Conservation (phyloP, 2,797 vertebrate species). For the Scolopax bukidnonensis region DNA sequence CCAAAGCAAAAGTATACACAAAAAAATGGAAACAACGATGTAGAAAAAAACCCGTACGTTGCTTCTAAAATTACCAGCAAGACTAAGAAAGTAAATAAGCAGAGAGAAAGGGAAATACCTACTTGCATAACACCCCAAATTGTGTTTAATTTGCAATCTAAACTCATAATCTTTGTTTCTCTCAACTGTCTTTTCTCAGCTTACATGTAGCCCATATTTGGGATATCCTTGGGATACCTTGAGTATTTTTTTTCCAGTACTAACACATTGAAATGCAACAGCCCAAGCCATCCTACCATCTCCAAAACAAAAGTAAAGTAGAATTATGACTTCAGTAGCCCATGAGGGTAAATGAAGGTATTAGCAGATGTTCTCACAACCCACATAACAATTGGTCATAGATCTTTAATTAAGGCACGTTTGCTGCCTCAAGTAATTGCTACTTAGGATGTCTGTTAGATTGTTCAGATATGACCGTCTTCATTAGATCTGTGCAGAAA, state of each 20-base stretch:
- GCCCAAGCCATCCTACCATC: not conserved
- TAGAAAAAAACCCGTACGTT: fast-evolving
- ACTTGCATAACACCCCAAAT: fast-evolving
- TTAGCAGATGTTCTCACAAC: not conserved
- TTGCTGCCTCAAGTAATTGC: not conserved
- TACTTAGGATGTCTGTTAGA: not conserved
- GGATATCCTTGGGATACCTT: not conserved
- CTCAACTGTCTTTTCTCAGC: not conserved
- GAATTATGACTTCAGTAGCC: not conserved
- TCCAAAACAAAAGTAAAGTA: not conserved
- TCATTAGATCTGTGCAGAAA: not conserved
- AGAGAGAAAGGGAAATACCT: not conserved
- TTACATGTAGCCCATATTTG: not conserved
- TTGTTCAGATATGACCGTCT: not conserved
- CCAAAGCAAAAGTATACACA: not conserved
- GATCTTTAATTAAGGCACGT: not conserved
- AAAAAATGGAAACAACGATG: not conserved
- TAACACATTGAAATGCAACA: not conserved
- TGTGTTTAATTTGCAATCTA: not conserved
- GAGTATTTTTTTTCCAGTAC: not conserved
- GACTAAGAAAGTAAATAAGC: not conserved
- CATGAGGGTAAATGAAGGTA: not conserved
- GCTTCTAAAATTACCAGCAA: not conserved
- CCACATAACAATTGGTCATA: not conserved
- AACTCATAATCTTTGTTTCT: not conserved